Evolutionary conservation across 1,140 invertebrate genomes (phyloP), one percentile per base, ranked within the genome.

Genomic region (Pseudomyrmex pallidus): DNA sequence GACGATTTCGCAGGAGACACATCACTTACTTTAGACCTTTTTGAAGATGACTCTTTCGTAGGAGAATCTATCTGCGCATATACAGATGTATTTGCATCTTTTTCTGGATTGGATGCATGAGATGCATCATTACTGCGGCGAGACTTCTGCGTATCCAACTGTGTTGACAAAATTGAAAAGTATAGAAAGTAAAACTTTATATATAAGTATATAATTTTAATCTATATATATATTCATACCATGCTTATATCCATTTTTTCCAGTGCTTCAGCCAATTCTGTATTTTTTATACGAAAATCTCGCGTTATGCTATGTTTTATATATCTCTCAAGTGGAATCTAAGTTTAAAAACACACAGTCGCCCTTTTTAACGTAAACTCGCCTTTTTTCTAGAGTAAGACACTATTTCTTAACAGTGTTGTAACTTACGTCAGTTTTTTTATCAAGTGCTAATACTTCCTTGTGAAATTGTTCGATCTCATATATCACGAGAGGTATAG

Each of bases 401-500:
- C 7, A 35, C 35, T 7, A 35, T 35, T 35, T 4, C 5, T 35
- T 35, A 35, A 35, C 35, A 35, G 35, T 7, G 35, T 35, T 35
- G 35, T 35, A 35, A 82, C 84, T 94, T 85, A 95, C 93, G 76
- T 93, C 93, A 2, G 95, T 95, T 88, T 95, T 96, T 63, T 96
- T 96, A 2, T 94, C 94, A 48, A 96, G 90, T 10, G 95, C 77
- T 35, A 95, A 94, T 52, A 96, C 90, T 73, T 94, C 95, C 89
- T 95, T 95, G 54, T 95, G 94, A 73, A 96, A 96, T 83, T 95
- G 95, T 91, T 96, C 96, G 13, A 96, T 95, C 84, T 95, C 95
- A 83, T 94, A 94, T 70, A 96, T 91, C 0, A 96, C 93, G 78
- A 95, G 95, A 2, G 96, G 96, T 86, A 96, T 95, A 3, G 92